Evolutionary conservation across 2,888 invertebrate species (phyloP).

Genomic region (Sceliomorpha sp.): DNA sequence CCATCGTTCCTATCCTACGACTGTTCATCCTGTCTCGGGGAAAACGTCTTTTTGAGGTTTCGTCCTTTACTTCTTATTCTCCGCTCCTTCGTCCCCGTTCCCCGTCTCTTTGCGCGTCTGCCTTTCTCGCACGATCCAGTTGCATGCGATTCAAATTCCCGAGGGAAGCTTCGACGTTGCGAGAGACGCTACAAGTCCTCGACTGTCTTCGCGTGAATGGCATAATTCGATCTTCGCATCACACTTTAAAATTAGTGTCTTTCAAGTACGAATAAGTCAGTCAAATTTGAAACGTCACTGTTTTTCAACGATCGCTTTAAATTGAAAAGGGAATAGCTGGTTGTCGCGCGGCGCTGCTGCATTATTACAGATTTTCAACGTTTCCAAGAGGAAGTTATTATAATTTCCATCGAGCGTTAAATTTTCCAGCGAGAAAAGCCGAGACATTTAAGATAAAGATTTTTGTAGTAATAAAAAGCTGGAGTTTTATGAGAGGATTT

Average conservation of each 20-base stretch:
- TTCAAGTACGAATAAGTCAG: slow-evolving; percentile 35
- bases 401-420: too few relatives aligned
- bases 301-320: slow-evolving; percentile 5
- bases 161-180: slow-evolving; percentile 41
- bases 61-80: slow-evolving; percentile 20
- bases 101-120: slow-evolving; percentile 26
- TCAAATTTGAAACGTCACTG: slow-evolving; percentile 22
- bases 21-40: slow-evolving; percentile 19
- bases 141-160: slow-evolving; percentile 36
- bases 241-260: slow-evolving; percentile 25
- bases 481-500: too few relatives aligned
- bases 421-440: too few relatives aligned
- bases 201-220: slow-evolving; percentile 32
- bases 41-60: slow-evolving; percentile 26
- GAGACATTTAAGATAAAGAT: too few relatives aligned
- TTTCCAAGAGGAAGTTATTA: too few relatives aligned
- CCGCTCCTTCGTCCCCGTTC: slow-evolving; percentile 17
- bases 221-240: slow-evolving; percentile 40
- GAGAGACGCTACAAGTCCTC: slow-evolving; percentile 18
- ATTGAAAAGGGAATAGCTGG: not conserved
- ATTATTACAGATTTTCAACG: too few relatives aligned
- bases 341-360: too few relatives aligned
- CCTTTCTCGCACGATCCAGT: slow-evolving; percentile 32
- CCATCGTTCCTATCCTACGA: slow-evolving; percentile 14
- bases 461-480: too few relatives aligned